Conservation (phyloP, 1,140 invertebrate species). For the Cylas formicarius region DNA sequence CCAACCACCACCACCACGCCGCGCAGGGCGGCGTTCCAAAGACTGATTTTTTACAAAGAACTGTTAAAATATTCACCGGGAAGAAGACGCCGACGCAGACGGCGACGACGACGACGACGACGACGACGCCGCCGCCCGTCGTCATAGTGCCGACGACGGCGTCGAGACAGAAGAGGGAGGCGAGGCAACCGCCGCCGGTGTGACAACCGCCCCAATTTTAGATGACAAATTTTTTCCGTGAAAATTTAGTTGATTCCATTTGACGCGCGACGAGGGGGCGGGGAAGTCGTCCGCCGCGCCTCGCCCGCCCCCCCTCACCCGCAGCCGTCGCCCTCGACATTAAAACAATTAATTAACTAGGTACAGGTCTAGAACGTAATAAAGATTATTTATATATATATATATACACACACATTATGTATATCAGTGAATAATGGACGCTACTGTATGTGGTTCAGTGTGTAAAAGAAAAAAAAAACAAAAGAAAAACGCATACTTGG, state of each 20-base stretch:
- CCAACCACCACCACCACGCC: constrained; percentile 19
- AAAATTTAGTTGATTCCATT: constrained; percentile 17
- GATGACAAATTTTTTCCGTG: constrained; percentile 13
- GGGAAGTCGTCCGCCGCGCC: too few relatives aligned
- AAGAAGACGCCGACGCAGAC: constrained; percentile 30
- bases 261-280: constrained; percentile 6
- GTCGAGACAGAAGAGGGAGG: constrained; percentile 11
- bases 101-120: constrained; percentile 25
- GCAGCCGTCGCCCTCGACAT: too few relatives aligned
- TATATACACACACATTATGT: constrained; percentile 5
- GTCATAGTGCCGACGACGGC: constrained; percentile 34
- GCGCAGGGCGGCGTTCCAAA: constrained; percentile 29
- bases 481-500: too few relatives aligned
- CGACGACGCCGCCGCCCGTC: constrained; percentile 33
- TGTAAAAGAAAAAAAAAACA: constrained; percentile 4
- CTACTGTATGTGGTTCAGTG: constrained; percentile 32
- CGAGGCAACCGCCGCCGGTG: constrained; percentile 22
- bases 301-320: too few relatives aligned
- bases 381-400: constrained; percentile 6
- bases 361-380: too few relatives aligned
- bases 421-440: constrained; percentile 23
- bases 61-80: constrained; percentile 42
- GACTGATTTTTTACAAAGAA: constrained; percentile 44
- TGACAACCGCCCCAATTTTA: constrained; percentile 22
- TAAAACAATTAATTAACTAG: too few relatives aligned